Conservation (phyloP, 2,797 vertebrate species). For the Gadopsis marmoratus region DNA sequence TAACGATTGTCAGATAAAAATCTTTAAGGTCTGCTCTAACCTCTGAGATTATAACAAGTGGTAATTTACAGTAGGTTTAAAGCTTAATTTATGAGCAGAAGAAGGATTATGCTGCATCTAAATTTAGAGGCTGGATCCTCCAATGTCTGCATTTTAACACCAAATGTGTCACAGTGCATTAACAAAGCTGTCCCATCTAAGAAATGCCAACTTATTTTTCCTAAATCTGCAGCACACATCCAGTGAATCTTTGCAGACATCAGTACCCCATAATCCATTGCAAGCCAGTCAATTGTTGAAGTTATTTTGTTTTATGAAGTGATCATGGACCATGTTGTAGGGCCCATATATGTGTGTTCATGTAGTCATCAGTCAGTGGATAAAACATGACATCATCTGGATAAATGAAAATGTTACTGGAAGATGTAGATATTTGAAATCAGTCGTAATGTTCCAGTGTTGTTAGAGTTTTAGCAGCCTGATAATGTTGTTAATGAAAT, state of each 20-base stretch:
- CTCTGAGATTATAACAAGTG: neutral
- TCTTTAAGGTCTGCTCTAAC: neutral
- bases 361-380: conserved; percentile 10
- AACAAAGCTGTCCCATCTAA: neutral
- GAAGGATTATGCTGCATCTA: conserved; percentile 15
- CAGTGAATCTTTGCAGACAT: neutral
- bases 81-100: conserved; percentile 3
- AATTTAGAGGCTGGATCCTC: conserved; percentile 6
- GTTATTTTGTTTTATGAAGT: conserved; percentile 9
- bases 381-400: conserved; percentile 13
- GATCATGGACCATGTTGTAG: conserved; percentile 9
- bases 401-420: conserved; percentile 15
- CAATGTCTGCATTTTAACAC: conserved; percentile 7
- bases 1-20: neutral
- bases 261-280: conserved; percentile 23
- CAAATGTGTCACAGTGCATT: neutral
- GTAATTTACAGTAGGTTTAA: neutral
- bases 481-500: neutral
- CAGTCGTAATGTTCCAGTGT: neutral
- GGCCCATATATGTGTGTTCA: neutral
- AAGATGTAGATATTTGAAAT: conserved; percentile 4
- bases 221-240: conserved; percentile 25
- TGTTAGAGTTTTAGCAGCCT: neutral
- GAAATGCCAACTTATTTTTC: neutral
- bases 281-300: neutral